These are phyloP conservation scores for Torymus auratus DNA, from an alignment of 2,888 invertebrate species.

Conservation along the genomic window DNA sequence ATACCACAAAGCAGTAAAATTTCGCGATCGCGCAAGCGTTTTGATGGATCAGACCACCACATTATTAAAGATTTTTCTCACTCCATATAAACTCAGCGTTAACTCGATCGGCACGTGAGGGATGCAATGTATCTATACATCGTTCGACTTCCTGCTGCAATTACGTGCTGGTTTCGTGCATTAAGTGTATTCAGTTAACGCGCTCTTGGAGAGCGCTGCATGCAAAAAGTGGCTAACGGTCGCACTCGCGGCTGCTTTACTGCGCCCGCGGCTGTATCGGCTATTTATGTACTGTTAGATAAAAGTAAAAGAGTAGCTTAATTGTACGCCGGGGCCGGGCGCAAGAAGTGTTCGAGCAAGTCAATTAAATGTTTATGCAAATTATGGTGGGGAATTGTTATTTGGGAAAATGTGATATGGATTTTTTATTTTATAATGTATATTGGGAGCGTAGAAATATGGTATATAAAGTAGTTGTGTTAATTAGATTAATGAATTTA, in stretches of 20 bases:
- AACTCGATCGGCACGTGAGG: too few species aligned
- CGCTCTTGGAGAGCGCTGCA: not conserved
- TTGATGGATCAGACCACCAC: slow-evolving; percentile 10
- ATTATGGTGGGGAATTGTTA: too few species aligned
- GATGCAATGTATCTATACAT: too few species aligned
- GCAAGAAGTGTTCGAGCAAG: not conserved
- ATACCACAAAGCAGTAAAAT: slow-evolving; percentile 25
- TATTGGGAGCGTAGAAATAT: too few species aligned
- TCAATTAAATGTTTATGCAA: too few species aligned
- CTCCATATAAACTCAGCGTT: too few species aligned
- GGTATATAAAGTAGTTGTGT: too few species aligned
- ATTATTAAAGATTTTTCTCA: too few species aligned
- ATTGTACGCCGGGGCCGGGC: not conserved
- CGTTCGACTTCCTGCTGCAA: not conserved
- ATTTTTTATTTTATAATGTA: too few species aligned
- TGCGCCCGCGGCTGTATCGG: not conserved
- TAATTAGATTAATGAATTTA: too few species aligned
- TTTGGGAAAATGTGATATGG: too few species aligned
- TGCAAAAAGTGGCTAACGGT: slow-evolving; percentile 11
- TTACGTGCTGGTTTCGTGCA: slow-evolving; percentile 10
- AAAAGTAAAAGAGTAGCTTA: not conserved
- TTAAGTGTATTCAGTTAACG: slow-evolving; percentile 13
- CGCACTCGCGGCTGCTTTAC: slow-evolving; percentile 8
- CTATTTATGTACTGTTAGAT: slow-evolving; percentile 23
- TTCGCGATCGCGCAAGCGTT: not conserved